These are phyloP conservation scores for Pomacea maculata DNA, from an alignment of 1,140 invertebrate genomes.

Conservation along the genomic window DNA sequence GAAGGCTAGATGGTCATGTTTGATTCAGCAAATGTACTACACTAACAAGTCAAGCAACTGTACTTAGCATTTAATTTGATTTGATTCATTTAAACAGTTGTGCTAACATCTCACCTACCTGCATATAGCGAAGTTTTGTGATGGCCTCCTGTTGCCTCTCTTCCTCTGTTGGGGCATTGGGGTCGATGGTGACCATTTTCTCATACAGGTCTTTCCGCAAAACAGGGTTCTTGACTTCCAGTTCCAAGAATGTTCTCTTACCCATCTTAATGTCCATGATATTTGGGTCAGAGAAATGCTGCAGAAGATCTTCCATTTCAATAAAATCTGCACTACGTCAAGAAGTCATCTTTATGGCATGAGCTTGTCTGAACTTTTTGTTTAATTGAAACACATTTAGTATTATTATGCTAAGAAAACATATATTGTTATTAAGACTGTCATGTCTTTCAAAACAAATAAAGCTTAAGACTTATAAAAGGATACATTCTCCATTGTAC, in stretches of 20 bases:
- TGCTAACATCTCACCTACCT: conserved; percentile 72
- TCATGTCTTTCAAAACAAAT: conserved; percentile 1
- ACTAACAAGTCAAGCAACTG: no score
- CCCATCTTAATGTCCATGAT: conserved; percentile 98
- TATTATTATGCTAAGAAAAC: not conserved
- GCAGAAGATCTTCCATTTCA: conserved; percentile 92
- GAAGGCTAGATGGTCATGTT: no score
- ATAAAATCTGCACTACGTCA: conserved; percentile 72
- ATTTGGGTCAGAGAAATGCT: conserved; percentile 88
- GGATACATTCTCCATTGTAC: conserved; percentile 81
- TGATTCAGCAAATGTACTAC: no score
- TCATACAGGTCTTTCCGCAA: conserved; percentile 88
- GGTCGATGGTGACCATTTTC: conserved; percentile 96
- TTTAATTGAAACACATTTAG: not conserved
- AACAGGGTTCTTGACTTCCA: conserved; percentile 83
- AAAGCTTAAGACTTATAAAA: conserved; percentile 40
- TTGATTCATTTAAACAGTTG: not conserved
- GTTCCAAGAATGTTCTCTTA: conserved; percentile 85
- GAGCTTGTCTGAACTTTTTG: not conserved
- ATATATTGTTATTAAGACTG: no score
- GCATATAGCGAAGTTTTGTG: conserved; percentile 96
- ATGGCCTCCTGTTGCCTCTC: conserved; percentile 90
- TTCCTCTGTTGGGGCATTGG: conserved; percentile 87
- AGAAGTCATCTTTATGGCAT: conserved; percentile 13
- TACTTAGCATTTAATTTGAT: no score